Evolutionary conservation across 2,888 invertebrate genomes (phyloP).

Genomic region (Zygogramma bicolorata): DNA sequence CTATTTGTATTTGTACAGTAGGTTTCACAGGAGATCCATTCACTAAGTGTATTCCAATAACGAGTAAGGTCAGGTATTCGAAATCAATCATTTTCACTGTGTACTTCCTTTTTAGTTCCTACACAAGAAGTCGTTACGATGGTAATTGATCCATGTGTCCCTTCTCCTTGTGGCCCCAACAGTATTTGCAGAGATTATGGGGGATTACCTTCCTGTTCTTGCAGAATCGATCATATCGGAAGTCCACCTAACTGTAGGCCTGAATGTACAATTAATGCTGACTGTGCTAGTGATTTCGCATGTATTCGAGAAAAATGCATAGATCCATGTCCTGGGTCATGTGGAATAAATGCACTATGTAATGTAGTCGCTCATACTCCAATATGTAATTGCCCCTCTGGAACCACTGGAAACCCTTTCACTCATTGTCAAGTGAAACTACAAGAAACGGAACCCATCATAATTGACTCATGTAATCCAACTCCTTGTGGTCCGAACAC

Average conservation of each 20-base stretch:
- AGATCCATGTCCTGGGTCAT: conserved; percentile 83
- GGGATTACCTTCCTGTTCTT: conserved; percentile 79
- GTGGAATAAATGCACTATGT: conserved; percentile 80
- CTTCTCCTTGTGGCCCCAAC: conserved; percentile 84
- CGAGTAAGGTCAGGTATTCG: conserved; percentile 13
- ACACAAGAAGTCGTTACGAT: conserved; percentile 55
- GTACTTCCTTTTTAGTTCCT: conserved; percentile 47
- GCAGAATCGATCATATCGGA: conserved; percentile 78
- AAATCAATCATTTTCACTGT: background rate
- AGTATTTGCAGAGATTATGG: conserved; percentile 78
- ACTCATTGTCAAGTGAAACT: conserved; percentile 74
- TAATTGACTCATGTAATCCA: conserved; percentile 77
- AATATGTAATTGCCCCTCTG: conserved; percentile 78
- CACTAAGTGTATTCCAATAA: conserved; percentile 66
- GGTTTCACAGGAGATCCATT: conserved; percentile 82
- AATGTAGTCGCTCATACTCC: conserved; percentile 82
- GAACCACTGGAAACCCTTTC: conserved; percentile 84
- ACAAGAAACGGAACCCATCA: conserved; percentile 63
- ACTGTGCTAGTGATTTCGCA: conserved; percentile 79
- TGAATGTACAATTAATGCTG: conserved; percentile 81
- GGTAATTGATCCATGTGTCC: conserved; percentile 77
- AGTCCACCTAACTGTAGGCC: conserved; percentile 83
- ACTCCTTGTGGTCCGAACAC: conserved; percentile 79
- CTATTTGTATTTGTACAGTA: conserved; percentile 74
- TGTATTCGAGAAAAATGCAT: conserved; percentile 81